Evolutionary conservation across 2,113 vertebrate genomes (phyloP).

Genomic region (Anoura caudifer): DNA sequence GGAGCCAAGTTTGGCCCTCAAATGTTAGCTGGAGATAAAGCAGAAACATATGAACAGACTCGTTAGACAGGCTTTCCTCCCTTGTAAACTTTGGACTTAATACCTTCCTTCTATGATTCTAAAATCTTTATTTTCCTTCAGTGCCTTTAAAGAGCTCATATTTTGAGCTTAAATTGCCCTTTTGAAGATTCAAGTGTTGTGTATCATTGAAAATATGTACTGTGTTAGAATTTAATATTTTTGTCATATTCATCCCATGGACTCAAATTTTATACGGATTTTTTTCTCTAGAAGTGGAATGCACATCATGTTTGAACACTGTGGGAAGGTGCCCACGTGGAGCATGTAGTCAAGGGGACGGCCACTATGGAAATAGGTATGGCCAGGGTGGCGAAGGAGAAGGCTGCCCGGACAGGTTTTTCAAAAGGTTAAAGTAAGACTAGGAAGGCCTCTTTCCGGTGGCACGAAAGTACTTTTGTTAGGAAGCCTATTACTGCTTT

Average conservation of each 20-base stretch:
- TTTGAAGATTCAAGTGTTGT: slow-evolving; percentile 15
- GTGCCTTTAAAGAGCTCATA: not conserved
- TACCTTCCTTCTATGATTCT: not conserved
- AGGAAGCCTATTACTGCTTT: not conserved
- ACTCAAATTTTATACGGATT: not conserved
- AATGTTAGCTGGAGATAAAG: not conserved
- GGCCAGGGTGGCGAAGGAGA: not conserved
- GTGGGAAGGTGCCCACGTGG: not conserved
- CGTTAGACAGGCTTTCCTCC: not conserved
- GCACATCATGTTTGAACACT: not conserved
- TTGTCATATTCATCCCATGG: not conserved
- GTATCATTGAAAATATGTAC: not conserved
- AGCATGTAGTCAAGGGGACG: not conserved
- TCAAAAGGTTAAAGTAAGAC: not conserved
- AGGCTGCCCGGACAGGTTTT: not conserved
- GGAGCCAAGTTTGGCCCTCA: not conserved
- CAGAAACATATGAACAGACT: not conserved
- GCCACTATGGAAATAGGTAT: not conserved
- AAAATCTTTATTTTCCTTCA: not conserved
- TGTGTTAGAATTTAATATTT: not conserved
- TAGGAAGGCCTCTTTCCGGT: not conserved
- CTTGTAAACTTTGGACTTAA: not conserved
- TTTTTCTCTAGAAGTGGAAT: not conserved
- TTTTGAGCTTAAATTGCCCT: not conserved
- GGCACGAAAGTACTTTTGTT: not conserved